These are phyloP conservation scores for Xiphias gladius DNA, from an alignment of 2,113 vertebrate species.

Conservation along the genomic window DNA sequence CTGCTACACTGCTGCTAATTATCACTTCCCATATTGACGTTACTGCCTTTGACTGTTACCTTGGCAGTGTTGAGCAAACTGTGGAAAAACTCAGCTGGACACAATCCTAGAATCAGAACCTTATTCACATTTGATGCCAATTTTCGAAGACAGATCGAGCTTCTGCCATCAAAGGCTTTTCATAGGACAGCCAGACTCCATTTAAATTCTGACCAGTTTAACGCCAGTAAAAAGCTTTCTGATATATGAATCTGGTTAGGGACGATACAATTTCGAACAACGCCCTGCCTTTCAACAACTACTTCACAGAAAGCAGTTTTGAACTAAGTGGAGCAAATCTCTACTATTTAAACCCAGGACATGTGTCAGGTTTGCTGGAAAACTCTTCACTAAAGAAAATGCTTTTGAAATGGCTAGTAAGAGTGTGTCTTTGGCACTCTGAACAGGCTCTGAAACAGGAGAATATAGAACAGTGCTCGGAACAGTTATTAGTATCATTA, in stretches of 20 bases:
- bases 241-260: conserved; percentile 10
- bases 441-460: conserved; percentile 56
- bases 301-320: conserved; percentile 48
- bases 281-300: conserved; percentile 24
- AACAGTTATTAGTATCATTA: conserved; percentile 34
- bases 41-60: conserved; percentile 67
- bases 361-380: conserved; percentile 40
- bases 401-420: conserved; percentile 37
- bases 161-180: conserved; percentile 45
- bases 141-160: conserved; percentile 60
- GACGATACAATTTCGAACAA: conserved; percentile 30
- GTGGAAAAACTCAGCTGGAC: conserved; percentile 60
- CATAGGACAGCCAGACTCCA: conserved; percentile 35
- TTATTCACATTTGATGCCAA: conserved; percentile 55
- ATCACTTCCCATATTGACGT: conserved; percentile 66
- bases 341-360: conserved; percentile 23
- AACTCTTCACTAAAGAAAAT: conserved; percentile 29
- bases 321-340: conserved; percentile 26
- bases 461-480: conserved; percentile 49
- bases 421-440: conserved; percentile 68
- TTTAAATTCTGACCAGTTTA: conserved; percentile 43
- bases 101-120: conserved; percentile 52
- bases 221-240: conserved; percentile 18
- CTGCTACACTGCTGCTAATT: conserved; percentile 73
- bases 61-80: conserved; percentile 71